These are phyloP conservation scores for Leptatherina wallacei DNA, from an alignment of 2,797 vertebrate species.

Conservation along the genomic window DNA sequence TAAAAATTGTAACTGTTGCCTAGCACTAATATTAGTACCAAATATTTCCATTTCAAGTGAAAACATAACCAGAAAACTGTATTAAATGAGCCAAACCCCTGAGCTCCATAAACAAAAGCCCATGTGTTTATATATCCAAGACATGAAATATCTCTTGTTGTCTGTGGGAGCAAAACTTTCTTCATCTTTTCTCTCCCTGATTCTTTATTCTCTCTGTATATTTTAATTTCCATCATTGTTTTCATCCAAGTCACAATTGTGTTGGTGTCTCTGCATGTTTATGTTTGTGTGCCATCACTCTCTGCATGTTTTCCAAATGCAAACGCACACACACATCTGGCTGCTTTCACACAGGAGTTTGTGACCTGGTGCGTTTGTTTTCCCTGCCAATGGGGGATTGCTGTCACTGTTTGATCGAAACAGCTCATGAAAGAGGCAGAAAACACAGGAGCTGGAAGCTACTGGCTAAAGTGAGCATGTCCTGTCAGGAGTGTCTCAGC, in stretches of 20 bases:
- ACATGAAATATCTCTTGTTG: neutral
- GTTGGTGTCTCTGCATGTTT: neutral
- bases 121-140: no score
- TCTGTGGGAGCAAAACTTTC: neutral
- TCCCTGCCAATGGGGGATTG: conserved; percentile 26
- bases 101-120: no score
- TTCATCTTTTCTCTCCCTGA: neutral
- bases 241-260: neutral
- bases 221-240: neutral
- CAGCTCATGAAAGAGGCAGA: conserved; percentile 53
- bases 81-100: no score
- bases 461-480: conserved; percentile 28
- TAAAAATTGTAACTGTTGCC: no score
- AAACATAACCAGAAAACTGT: no score
- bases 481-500: conserved; percentile 18
- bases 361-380: conserved; percentile 47
- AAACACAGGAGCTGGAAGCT: conserved; percentile 23
- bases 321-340: conserved; percentile 22
- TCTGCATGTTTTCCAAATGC: neutral
- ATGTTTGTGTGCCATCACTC: neutral
- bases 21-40: no score
- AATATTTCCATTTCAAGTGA: no score
- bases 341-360: conserved; percentile 34
- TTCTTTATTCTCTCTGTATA: neutral
- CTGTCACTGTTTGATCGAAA: conserved; percentile 53